A percentile compares a stretch with the other conserved stretches of the same genome.
Conservation (phyloP, 2,113 vertebrate species). For the Pogona vitticeps region DNA sequence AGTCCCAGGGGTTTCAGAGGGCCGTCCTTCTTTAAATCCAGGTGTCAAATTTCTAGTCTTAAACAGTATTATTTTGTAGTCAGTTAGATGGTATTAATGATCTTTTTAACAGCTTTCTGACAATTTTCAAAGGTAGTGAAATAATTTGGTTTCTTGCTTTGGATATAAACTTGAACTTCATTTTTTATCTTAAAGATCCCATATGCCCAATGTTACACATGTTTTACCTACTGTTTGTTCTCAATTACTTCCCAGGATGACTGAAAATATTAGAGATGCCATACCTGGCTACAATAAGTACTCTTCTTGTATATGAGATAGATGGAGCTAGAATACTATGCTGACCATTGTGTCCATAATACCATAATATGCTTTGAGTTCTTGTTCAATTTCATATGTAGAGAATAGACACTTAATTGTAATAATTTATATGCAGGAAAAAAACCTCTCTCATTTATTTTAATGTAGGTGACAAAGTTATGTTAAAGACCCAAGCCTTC, state of each 20-base stretch:
- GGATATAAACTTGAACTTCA: background rate
- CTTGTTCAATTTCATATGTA: background rate
- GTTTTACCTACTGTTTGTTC: background rate
- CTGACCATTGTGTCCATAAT: background rate
- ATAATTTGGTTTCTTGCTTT: background rate
- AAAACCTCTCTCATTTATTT: background rate
- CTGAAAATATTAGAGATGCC: background rate
- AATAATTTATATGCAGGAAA: constrained; percentile 21
- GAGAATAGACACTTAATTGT: background rate
- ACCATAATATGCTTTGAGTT: background rate
- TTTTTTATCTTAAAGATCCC: background rate
- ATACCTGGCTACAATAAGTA: too few species aligned
- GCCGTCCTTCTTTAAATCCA: constrained; percentile 81
- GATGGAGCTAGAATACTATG: too few species aligned
- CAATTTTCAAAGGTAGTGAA: background rate
- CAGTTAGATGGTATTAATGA: background rate
- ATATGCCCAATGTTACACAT: background rate
- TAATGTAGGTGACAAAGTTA: constrained; percentile 84
- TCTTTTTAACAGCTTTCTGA: background rate
- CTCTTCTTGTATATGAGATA: background rate
- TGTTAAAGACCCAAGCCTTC: constrained; percentile 82
- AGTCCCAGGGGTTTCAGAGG: constrained; percentile 86
- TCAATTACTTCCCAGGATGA: background rate
- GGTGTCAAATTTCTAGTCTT: constrained; percentile 64
- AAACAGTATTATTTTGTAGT: background rate